Percentiles rank a stretch among this genome's conserved stretches.
phyloP scores from a whole-genome alignment of 2,113 vertebrate species.

The Mixornis gularis region DNA sequence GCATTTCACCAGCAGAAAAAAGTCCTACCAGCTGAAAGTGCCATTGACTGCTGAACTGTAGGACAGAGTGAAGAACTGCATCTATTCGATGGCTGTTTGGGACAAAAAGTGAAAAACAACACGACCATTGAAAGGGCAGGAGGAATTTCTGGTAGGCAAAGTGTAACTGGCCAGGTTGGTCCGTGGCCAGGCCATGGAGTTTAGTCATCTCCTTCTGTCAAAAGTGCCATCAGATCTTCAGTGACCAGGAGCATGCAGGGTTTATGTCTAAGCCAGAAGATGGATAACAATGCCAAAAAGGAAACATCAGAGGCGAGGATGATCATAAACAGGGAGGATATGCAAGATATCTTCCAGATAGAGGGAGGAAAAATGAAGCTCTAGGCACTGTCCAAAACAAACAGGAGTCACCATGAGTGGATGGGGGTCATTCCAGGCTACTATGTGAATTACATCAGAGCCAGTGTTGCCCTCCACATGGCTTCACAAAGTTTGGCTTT shows the following conservation, averaged over 20 bases:
- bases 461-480: not conserved
- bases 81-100: not conserved
- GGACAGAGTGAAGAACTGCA: not conserved
- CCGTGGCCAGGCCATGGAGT: not conserved
- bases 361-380: not conserved
- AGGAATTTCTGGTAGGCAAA: slow-evolving; percentile 41
- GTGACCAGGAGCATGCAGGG: not conserved
- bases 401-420: slow-evolving; percentile 15
- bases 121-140: not conserved
- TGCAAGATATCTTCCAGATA: slow-evolving; percentile 13
- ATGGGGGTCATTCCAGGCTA: slow-evolving; percentile 52
- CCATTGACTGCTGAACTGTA: not conserved
- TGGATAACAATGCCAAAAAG: not conserved
- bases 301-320: slow-evolving; percentile 12
- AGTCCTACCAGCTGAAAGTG: not conserved
- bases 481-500: not conserved
- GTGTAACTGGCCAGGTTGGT: not conserved
- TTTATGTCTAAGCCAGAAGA: not conserved
- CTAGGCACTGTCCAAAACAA: slow-evolving; percentile 36
- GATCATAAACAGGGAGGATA: slow-evolving; percentile 30
- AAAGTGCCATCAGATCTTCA: not conserved
- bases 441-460: not conserved
- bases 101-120: slow-evolving; percentile 12
- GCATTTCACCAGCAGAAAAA: not conserved
- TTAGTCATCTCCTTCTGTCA: not conserved